Conservation (phyloP, 2,888 invertebrate genomes). For the Spodoptera picta region DNA sequence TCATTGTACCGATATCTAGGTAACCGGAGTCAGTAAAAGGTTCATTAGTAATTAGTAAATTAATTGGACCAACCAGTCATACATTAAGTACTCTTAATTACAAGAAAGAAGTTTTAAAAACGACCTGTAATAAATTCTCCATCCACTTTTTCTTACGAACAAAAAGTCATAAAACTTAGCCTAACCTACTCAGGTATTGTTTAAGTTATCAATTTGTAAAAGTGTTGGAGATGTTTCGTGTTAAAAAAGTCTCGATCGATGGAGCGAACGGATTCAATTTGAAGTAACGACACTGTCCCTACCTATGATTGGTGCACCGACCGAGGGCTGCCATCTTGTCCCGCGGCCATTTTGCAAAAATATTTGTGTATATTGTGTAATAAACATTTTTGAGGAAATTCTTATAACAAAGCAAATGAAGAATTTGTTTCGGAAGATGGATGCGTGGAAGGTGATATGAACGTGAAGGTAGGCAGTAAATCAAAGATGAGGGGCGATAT, state of each 20-base stretch:
- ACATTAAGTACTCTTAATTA: not conserved
- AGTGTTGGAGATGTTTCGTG: constrained; percentile 34
- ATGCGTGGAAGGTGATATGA: too few relatives aligned
- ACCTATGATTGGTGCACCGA: constrained; percentile 41
- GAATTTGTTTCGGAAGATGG: too few relatives aligned
- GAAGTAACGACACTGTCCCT: constrained; percentile 47
- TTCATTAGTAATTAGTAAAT: too few relatives aligned
- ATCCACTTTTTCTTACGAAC: not conserved
- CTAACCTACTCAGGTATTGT: constrained; percentile 7
- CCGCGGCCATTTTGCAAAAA: too few relatives aligned
- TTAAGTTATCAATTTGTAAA: constrained; percentile 32
- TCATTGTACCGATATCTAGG: too few relatives aligned
- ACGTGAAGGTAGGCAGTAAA: too few relatives aligned
- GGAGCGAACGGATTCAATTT: constrained; percentile 54
- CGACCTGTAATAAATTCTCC: not conserved
- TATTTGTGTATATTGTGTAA: too few relatives aligned
- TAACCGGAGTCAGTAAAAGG: too few relatives aligned
- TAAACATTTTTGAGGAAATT: too few relatives aligned
- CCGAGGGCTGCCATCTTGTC: constrained; percentile 19
- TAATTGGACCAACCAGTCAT: too few relatives aligned
- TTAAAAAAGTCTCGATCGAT: constrained; percentile 35
- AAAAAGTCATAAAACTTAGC: not conserved
- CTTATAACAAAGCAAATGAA: too few relatives aligned
- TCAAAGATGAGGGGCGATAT: too few relatives aligned
- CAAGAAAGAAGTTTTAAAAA: not conserved